Conservation (phyloP, 2,797 vertebrate genomes). For the Taeniopygia guttata region DNA sequence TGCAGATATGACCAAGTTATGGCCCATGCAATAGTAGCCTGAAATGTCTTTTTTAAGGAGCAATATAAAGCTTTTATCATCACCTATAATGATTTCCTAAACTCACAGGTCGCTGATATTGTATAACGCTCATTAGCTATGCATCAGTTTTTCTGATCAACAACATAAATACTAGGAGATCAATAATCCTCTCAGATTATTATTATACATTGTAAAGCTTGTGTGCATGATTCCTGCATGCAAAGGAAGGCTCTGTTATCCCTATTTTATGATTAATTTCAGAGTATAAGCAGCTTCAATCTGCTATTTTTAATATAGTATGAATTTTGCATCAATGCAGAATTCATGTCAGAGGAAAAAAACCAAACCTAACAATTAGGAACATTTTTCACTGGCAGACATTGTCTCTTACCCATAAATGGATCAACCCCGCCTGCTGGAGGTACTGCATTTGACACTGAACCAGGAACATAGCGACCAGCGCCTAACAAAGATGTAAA, state of each 20-base stretch:
- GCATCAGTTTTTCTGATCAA: not conserved
- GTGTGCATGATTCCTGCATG: not conserved
- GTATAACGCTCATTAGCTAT: not conserved
- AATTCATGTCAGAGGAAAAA: not conserved
- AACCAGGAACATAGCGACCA: slow-evolving; percentile 82
- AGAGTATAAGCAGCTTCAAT: not conserved
- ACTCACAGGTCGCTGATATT: not conserved
- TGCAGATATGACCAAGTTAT: not conserved
- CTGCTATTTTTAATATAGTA: not conserved
- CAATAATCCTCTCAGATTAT: not conserved
- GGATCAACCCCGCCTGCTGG: slow-evolving; percentile 71
- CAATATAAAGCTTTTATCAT: not conserved
- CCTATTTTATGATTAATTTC: not conserved
- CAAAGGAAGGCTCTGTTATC: not conserved
- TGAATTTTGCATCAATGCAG: not conserved
- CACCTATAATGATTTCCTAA: not conserved
- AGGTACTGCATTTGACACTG: slow-evolving; percentile 35
- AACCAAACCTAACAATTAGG: not conserved
- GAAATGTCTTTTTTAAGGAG: not conserved
- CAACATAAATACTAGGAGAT: not conserved
- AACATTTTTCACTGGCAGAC: not conserved
- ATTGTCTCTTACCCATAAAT: slow-evolving; percentile 74
- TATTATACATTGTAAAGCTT: not conserved
- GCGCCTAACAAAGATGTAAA: slow-evolving; percentile 67
- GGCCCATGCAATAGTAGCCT: not conserved